A percentile compares a stretch with the other conserved stretches of the same genome.
phyloP scores from a whole-genome alignment of 2,888 invertebrate species.

The Epsilonema sp. region DNA sequence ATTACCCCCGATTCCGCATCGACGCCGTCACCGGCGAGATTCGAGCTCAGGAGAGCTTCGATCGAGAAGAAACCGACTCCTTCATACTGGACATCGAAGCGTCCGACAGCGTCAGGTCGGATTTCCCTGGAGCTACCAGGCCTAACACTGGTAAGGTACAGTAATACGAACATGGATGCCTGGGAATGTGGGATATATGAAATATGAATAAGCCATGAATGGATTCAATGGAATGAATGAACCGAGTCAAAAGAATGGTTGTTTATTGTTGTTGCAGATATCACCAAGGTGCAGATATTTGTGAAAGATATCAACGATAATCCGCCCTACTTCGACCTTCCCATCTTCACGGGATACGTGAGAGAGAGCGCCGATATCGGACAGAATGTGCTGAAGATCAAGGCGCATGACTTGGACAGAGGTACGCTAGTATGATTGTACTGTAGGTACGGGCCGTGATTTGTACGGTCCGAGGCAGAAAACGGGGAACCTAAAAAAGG shows the following conservation, averaged over 20 bases:
- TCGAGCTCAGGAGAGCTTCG: constrained; percentile 82
- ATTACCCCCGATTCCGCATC: constrained; percentile 51
- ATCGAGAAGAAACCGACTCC: constrained; percentile 81
- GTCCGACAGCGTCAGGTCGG: constrained; percentile 84
- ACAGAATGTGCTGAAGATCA: constrained; percentile 15
- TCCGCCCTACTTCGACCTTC: constrained; percentile 69
- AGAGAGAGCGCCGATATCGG: constrained; percentile 15
- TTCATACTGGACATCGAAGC: constrained; percentile 94
- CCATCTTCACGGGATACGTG: constrained; percentile 14
- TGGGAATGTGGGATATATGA: no score
- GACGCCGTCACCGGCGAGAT: constrained; percentile 85
- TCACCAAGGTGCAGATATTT: constrained; percentile 84
- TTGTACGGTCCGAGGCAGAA: no score
- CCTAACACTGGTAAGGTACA: constrained; percentile 22
- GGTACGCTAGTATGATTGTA: no score
- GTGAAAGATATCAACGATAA: constrained; percentile 96
- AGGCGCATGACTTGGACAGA: constrained; percentile 23
- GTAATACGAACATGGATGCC: no score
- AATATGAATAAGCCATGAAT: no score
- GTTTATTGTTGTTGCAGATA: constrained; percentile 15
- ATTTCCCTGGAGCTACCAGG: constrained; percentile 32
- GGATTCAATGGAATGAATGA: no score
- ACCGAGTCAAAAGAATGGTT: background rate
- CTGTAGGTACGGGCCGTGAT: no score
- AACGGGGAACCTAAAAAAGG: no score